Evolutionary conservation across 1,140 invertebrate species (phyloP), one percentile per base, ranked within the genome.

Genomic region (Triops cancriformis): DNA sequence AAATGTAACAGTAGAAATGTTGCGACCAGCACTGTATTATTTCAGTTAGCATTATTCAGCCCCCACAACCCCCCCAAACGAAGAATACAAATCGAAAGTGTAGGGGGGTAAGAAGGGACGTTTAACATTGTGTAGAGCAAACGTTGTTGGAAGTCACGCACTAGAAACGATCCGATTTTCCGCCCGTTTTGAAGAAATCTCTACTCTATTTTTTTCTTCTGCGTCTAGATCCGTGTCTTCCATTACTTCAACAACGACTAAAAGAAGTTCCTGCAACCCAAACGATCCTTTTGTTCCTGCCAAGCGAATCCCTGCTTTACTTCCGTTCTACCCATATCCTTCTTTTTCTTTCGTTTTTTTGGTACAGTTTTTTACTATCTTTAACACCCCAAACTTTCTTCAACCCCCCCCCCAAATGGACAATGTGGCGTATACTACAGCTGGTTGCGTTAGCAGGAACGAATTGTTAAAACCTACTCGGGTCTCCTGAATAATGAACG

Each of bases 181-280:
- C 51, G 51, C 51, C 51, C 14, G 51, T 64, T 64, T 64, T 64
- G 51, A 64, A 64, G 51, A 64, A 64, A 64, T 18, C 51, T 64
- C 23, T 64, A 10, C 23, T 64, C 23, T 14, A n/a, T 64, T n/a
- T 23, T 45, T 23, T 64, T 64, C 31, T 37, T 37, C 31, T 37
- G 31, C 2, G 31, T 37, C 31, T 37, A 37, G 31, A 4, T 37
- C 2, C 7, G 31, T 37, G 31, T 7, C 31, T 37, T 37, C 31
- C 31, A 37, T 37, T 37, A 37, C 31, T 37, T 37, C 31, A 37
- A 37, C 31, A 37, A 37, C 31, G 31, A 37, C 31, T 37, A 37
- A 37, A 37, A 37, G 31, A 37, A 7, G 7, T 37, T 37, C 2
- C 31, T 4, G 31, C 31, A 37, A 4, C 7, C 31, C 31, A 37